Evolutionary conservation across 1,140 invertebrate species (phyloP).

Genomic region (Centruroides sculpturatus): DNA sequence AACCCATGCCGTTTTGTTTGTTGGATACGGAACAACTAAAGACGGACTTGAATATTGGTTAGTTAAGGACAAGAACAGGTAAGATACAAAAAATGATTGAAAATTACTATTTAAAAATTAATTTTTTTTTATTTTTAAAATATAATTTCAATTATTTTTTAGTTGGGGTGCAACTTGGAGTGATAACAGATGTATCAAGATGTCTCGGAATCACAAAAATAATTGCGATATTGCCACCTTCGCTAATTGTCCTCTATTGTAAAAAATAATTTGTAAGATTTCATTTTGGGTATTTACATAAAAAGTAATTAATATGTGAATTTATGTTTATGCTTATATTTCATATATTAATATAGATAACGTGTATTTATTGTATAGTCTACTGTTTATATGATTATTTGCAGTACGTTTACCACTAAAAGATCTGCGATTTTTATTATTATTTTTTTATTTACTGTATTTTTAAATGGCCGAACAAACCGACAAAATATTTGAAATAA

Average conservation of each 20-base stretch:
- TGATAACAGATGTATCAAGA: conserved; percentile 70
- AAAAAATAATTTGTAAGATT: too few species aligned
- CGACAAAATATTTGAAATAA: too few species aligned
- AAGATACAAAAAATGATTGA: conserved; percentile 39
- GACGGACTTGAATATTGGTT: conserved; percentile 57
- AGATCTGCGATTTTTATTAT: too few species aligned
- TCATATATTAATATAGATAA: too few species aligned
- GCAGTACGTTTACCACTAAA: too few species aligned
- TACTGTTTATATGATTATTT: too few species aligned
- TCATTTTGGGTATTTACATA: too few species aligned
- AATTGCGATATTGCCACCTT: conserved; percentile 73
- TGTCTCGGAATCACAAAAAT: conserved; percentile 71
- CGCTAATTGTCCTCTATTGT: conserved; percentile 38
- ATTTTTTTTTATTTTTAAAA: conserved; percentile 44
- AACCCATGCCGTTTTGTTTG: conserved; percentile 75
- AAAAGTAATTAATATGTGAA: too few species aligned
- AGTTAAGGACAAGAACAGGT: conserved; percentile 70
- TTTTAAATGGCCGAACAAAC: too few species aligned
- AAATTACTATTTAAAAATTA: conserved; percentile 61
- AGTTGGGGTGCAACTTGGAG: conserved; percentile 75
- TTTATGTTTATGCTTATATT: too few species aligned
- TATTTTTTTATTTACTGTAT: too few species aligned
- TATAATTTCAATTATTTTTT: not conserved
- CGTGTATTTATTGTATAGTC: too few species aligned
- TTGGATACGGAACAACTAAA: conserved; percentile 60